Evolutionary conservation across 2,797 vertebrate genomes (phyloP), one percentile per base, ranked within the genome.

Genomic region (Tokudaia muenninki): DNA sequence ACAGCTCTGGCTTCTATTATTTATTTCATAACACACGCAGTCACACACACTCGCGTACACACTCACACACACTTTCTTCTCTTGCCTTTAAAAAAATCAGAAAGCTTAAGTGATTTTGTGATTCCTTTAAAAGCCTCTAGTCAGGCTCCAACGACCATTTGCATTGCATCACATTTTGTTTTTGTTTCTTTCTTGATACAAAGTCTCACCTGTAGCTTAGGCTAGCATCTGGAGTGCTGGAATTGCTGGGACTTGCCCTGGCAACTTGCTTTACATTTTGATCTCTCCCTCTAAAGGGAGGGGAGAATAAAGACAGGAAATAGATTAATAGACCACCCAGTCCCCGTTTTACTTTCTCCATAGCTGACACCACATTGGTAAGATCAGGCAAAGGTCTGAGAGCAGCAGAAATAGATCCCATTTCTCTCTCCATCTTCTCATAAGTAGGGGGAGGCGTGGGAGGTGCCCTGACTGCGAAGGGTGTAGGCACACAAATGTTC

Each of bases 1-100:
- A 37, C 50, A 93, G 77, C 41, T 31, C 41, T 3, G 61, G 63
- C 75, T 92, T 94, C 96, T 95, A 96, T 98, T 90, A 50, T 97
- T 87, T 89, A 91, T n/a, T 65, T 93, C 70, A 87, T 94, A 21
- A 87, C 26, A 77, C 24, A 52, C 52, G 50, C 47, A 17, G 1
- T 12, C 12, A 90, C 16, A 84, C 29, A 72, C 1, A 37, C 79
- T 50, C 34, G 34, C 26, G 29, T 47, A 31, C 13, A 79, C 34
- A 13, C 6, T 78, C n/a, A 79, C 1, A 61, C 87, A 74, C n/a
- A 37, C 26, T 41, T 59, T 96, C 52, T 59, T 94, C 82, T 79
- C 47, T 90, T 86, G 75, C 24, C 67, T 24, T 55, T 17, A 61
- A 24, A 67, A 17, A 61, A 75, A 93, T 94, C 83, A 79, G 78